Percentiles rank a stretch among this genome's conserved stretches.
phyloP scores from a whole-genome alignment of 2,113 vertebrate genomes.

The Sprattus sprattus region DNA sequence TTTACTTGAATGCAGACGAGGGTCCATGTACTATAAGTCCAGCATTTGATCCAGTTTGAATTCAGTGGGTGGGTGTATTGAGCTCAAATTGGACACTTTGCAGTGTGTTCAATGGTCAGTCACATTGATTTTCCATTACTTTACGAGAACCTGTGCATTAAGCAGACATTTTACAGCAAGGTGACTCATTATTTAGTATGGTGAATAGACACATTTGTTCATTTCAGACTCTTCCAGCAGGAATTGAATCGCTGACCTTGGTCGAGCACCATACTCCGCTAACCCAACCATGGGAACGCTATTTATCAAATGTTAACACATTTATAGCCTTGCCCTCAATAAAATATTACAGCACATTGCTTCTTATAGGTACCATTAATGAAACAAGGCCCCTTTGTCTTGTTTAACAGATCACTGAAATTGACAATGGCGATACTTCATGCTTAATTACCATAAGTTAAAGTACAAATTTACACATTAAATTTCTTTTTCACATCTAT shows the following conservation, averaged over 20 bases:
- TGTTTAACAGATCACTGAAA: conserved; percentile 4
- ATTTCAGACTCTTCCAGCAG: background rate
- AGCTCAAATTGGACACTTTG: too few species aligned
- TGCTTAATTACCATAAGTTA: background rate
- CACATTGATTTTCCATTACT: background rate
- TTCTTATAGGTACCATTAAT: background rate
- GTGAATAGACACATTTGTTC: background rate
- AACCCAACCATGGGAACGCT: background rate
- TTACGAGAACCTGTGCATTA: background rate
- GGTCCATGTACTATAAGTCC: background rate
- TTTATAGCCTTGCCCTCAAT: background rate
- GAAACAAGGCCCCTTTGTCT: background rate
- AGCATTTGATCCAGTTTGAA: background rate
- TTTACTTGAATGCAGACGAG: background rate
- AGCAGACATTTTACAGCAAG: background rate
- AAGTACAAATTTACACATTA: background rate
- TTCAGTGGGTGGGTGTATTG: background rate
- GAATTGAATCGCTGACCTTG: background rate
- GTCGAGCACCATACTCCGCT: background rate
- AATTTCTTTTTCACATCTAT: background rate
- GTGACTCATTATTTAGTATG: background rate
- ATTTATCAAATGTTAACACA: background rate
- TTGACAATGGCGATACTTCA: background rate
- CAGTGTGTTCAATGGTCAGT: background rate
- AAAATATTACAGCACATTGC: background rate